These are phyloP conservation scores for Prionace glauca DNA, from an alignment of 2,797 vertebrate species.

Conservation along the genomic window DNA sequence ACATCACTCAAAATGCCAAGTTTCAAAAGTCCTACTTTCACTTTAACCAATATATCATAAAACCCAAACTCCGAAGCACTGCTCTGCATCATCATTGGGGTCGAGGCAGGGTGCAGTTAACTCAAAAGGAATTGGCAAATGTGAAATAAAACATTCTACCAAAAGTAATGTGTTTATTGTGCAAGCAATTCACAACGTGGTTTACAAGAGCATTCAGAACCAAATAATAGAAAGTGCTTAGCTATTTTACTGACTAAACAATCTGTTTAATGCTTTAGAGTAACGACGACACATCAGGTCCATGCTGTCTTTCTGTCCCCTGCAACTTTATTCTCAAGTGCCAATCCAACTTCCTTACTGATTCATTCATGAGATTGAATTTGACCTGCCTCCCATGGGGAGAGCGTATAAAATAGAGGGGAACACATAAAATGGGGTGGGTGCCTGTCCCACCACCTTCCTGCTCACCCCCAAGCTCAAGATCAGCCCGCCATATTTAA, in stretches of 20 bases:
- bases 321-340: background rate
- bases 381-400: no score
- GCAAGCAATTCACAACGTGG: background rate
- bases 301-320: no score
- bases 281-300: background rate
- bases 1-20: slow-evolving; percentile 28
- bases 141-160: background rate
- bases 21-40: slow-evolving; percentile 23
- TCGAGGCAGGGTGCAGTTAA: background rate
- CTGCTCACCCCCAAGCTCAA: no score
- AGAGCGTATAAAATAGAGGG: no score
- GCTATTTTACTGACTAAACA: background rate
- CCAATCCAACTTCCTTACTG: background rate
- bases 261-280: background rate
- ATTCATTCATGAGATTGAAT: no score
- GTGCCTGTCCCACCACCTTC: no score
- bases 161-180: background rate
- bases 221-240: background rate
- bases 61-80: background rate
- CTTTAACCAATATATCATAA: background rate
- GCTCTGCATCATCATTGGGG: background rate
- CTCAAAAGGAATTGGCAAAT: background rate
- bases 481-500: no score
- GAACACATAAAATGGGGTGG: no score
- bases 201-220: background rate